Conservation (phyloP, 2,888 invertebrate genomes). For the Drosophila anomelani region DNA sequence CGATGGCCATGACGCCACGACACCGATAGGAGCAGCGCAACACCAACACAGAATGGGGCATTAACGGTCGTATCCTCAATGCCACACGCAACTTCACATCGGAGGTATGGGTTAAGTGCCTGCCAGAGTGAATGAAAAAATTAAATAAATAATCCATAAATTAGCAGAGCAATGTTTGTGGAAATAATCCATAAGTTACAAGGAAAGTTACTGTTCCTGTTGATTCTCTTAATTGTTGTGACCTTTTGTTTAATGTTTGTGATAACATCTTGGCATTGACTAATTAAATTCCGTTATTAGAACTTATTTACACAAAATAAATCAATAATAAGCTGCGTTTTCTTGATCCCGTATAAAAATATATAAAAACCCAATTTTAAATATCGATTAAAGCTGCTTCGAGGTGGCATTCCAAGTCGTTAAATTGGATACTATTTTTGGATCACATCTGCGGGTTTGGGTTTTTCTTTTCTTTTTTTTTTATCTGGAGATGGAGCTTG, state of each 20-base stretch:
- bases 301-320: not conserved
- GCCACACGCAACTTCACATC: constrained; percentile 27
- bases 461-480: not conserved
- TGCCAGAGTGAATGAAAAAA: constrained; percentile 14
- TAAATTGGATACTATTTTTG: constrained; percentile 24
- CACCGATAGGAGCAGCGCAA: constrained; percentile 36
- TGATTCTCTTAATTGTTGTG: constrained; percentile 16
- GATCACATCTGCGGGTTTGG: constrained; percentile 1
- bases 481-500: not conserved
- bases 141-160: constrained; percentile 31
- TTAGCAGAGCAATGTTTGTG: constrained; percentile 21
- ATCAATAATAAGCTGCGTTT: not conserved
- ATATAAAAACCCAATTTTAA: not conserved
- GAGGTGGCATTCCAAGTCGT: constrained; percentile 16
- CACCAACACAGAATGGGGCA: constrained; percentile 30
- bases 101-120: not conserved
- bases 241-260: constrained; percentile 5
- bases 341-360: not conserved
- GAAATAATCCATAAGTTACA: constrained; percentile 15
- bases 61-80: constrained; percentile 34
- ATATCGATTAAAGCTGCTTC: constrained; percentile 3
- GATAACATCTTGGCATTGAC: not conserved
- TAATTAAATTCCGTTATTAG: not conserved
- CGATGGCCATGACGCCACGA: constrained; percentile 45
- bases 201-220: constrained; percentile 25